Conservation (phyloP, 2,888 invertebrate genomes). For the Hydraecia micacea region DNA sequence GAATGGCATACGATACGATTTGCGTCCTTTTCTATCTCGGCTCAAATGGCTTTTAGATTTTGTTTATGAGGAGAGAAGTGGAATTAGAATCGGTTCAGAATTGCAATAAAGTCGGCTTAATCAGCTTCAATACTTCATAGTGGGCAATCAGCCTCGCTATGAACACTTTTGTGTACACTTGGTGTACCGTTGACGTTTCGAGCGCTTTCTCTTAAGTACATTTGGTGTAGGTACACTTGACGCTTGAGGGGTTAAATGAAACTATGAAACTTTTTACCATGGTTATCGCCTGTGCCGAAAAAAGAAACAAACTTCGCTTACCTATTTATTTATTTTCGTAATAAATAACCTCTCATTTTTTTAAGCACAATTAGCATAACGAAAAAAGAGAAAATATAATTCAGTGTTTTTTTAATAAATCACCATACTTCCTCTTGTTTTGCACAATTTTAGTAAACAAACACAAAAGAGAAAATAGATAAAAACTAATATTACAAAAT, state of each 20-base stretch:
- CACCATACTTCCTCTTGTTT: neutral
- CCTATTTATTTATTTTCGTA: neutral
- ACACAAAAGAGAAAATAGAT: neutral
- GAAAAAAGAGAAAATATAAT: neutral
- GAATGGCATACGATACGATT: neutral
- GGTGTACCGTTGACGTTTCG: too few species aligned
- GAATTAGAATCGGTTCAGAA: neutral
- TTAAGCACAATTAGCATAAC: too few species aligned
- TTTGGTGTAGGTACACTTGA: too few species aligned
- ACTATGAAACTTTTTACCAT: neutral
- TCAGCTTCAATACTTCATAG: neutral
- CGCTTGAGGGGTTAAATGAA: neutral
- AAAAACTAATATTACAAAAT: constrained; percentile 15
- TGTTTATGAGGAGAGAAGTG: neutral
- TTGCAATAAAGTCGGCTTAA: neutral
- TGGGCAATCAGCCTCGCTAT: neutral
- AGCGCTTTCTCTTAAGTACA: too few species aligned
- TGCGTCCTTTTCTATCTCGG: neutral
- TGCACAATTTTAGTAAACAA: constrained; percentile 6
- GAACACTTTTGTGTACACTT: too few species aligned
- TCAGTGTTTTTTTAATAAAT: neutral
- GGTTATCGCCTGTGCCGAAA: neutral
- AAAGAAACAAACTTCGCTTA: neutral
- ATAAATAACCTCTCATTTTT: neutral
- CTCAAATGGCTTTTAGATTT: neutral